Base-by-base conservation (phyloP, 1,140 invertebrate species). In the roundworm (Caenorhabditis elegans) region DNA sequence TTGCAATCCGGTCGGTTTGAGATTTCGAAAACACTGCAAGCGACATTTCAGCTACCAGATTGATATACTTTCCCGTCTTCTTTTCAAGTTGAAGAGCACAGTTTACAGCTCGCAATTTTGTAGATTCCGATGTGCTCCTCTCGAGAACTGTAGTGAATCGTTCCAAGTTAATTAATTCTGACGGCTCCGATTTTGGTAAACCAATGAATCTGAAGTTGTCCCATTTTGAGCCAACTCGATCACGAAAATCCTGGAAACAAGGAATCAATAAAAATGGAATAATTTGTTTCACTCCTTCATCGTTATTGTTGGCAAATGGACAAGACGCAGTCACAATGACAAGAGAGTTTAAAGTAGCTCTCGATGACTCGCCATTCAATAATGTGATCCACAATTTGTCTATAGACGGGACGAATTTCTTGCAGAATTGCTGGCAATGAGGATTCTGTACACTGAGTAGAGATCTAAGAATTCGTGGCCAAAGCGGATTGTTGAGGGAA, bases 211-310 rank as follows among this genome's bases (percentile, higher is more conserved):
- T 5, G 22, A 70, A 70, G 3, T 5, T 13, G 28, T 70, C 60
- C 60, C 60, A 70, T 70, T 70, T 70, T 15, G 60, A 31, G 10
- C 60, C 60, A 39, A 70, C 34, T 19, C 60, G 34, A 5, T 43
- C 34, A 17, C 26, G 31, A 39, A 70, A 39, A 22, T 70, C 60
- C 11, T 34, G 34, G 3, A 70, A 43, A 22, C 60, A 70, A 22
- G 60, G 60, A 8, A 70, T 13, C n/a, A 70, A 39, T 6, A 70
- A 10, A 22, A 70, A 70, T 22, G 60, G 34, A 8, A 70, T 15
- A 70, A 70, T 70, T n/a, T 70, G 60, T 43, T 70, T 70, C 31
- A 39, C 34, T 43, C 34, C 15, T 22, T 70, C 60, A 39, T 70
- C 60, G 34, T 6, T 70, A 17, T 22, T 70, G n/a, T 22, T 19